Conservation (phyloP, 2,113 vertebrate species). For the Rhagologus leucostigma region DNA sequence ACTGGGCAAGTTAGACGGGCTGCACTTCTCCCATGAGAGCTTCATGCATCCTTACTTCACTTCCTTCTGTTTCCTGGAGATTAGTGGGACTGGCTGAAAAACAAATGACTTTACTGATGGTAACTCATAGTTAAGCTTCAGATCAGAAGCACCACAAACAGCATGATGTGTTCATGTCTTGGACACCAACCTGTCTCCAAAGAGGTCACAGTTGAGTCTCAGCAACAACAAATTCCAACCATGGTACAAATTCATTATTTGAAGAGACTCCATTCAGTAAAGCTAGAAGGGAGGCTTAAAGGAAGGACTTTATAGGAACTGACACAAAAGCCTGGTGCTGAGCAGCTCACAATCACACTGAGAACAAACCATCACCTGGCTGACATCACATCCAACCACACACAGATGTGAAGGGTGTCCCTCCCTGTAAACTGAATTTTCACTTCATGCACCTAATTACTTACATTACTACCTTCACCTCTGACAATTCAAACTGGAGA, state of each 20-base stretch:
- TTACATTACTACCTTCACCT: neutral
- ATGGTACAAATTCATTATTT: fast-evolving
- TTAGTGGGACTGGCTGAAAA: neutral
- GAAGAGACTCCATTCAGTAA: neutral
- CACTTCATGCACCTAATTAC: neutral
- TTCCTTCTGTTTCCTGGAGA: neutral
- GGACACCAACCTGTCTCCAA: neutral
- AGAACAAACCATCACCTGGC: neutral
- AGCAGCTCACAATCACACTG: neutral
- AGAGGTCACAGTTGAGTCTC: neutral
- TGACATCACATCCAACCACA: neutral
- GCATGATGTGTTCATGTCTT: fast-evolving
- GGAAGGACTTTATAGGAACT: neutral
- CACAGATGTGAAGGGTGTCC: fast-evolving
- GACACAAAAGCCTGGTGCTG: neutral
- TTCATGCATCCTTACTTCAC: neutral
- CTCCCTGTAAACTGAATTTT: neutral
- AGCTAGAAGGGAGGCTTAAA: neutral
- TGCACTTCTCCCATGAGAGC: neutral
- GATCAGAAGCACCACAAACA: neutral
- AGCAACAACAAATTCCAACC: neutral
- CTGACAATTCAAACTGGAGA: neutral
- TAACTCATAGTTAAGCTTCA: neutral
- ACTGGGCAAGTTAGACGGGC: neutral
- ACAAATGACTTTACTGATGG: neutral